Evolutionary conservation across 2,888 invertebrate genomes (phyloP).

Genomic region (Biston betularia): DNA sequence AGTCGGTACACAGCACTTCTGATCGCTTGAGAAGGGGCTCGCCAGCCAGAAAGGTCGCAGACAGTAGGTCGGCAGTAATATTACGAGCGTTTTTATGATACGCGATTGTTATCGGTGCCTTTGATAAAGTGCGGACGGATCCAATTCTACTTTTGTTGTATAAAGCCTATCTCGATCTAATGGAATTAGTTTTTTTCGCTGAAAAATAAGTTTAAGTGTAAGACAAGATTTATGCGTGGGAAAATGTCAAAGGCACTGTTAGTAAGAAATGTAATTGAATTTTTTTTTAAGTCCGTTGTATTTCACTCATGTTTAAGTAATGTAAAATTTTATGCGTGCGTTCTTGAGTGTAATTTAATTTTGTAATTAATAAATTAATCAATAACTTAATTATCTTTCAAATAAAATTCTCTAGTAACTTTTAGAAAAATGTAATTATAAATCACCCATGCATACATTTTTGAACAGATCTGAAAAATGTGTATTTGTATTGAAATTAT

Average conservation of each 20-base stretch:
- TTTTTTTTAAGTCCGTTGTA: background rate
- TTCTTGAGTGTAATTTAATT: too few relatives aligned
- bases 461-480: too few relatives aligned
- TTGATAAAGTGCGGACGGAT: constrained; percentile 21
- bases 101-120: constrained; percentile 15
- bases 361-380: too few relatives aligned
- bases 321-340: too few relatives aligned
- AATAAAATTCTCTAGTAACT: too few relatives aligned
- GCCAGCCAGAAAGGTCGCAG: constrained; percentile 20
- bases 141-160: constrained; percentile 12
- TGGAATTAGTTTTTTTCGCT: constrained; percentile 15
- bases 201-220: background rate
- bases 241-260: background rate
- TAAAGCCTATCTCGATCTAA: constrained; percentile 16
- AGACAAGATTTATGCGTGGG: background rate
- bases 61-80: constrained; percentile 30
- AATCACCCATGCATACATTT: too few relatives aligned
- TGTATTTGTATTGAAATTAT: too few relatives aligned
- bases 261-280: background rate
- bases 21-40: background rate
- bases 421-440: too few relatives aligned
- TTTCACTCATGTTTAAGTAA: too few relatives aligned
- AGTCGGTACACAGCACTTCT: background rate
- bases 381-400: too few relatives aligned
- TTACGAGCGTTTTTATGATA: constrained; percentile 22